Evolutionary conservation across 2,888 invertebrate genomes (phyloP).

Genomic region (Eurytoma californica): DNA sequence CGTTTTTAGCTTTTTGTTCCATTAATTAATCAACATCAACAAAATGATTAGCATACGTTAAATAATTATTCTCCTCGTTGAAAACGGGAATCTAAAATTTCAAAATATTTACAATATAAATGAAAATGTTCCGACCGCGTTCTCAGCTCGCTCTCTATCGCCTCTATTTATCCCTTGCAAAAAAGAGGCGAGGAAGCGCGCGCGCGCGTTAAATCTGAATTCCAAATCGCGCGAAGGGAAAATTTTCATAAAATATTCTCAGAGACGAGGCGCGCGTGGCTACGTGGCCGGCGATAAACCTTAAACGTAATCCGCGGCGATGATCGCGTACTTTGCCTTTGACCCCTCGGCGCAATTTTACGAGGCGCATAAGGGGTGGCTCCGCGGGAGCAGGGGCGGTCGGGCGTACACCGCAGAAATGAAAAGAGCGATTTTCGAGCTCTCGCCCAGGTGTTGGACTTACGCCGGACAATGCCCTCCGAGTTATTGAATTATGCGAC

Average conservation of each 20-base stretch:
- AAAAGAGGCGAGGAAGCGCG: neutral
- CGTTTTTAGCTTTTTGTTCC: no score
- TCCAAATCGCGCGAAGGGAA: neutral
- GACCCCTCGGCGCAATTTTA: neutral
- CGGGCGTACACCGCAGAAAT: conserved; percentile 7
- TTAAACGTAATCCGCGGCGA: conserved; percentile 2
- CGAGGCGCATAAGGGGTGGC: neutral
- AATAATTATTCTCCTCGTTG: no score
- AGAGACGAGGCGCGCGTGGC: neutral
- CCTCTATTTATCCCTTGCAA: conserved; percentile 14
- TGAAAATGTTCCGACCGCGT: no score
- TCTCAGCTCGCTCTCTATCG: neutral
- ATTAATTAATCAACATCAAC: no score
- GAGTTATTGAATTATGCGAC: conserved; percentile 54
- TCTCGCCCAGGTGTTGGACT: conserved; percentile 46
- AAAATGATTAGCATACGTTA: no score
- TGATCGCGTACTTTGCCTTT: neutral
- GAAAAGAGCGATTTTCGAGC: conserved; percentile 22
- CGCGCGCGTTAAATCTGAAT: conserved; percentile 11
- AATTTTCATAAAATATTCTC: conserved; percentile 28
- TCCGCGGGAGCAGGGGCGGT: neutral
- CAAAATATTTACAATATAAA: no score
- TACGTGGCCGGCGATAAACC: neutral
- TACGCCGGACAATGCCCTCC: conserved; percentile 32
- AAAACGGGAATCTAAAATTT: no score